A percentile compares a stretch with the other conserved stretches of the same genome.
Evolutionary conservation across 2,797 vertebrate genomes (phyloP).

Genomic region (Urocyon cinereoargenteus): DNA sequence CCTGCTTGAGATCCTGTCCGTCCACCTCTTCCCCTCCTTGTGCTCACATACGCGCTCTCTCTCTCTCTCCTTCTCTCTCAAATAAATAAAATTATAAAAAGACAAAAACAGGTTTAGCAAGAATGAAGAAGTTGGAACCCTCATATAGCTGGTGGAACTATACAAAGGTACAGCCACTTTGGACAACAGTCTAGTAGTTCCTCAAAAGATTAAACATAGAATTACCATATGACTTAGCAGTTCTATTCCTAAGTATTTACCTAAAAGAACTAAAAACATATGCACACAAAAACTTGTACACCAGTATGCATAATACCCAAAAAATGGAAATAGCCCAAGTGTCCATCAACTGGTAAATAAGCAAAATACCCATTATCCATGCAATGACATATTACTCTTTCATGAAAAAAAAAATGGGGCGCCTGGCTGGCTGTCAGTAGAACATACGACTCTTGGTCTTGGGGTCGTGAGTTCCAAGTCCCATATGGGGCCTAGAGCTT

Average conservation of each 20-base stretch:
- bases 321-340: not conserved
- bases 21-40: not conserved
- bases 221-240: not conserved
- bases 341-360: not conserved
- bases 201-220: not conserved
- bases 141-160: not conserved
- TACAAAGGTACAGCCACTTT: not conserved
- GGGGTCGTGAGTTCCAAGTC: not conserved
- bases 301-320: not conserved
- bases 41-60: not conserved
- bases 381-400: not conserved
- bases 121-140: not conserved
- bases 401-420: not conserved
- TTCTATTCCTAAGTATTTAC: not conserved
- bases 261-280: conserved; percentile 39
- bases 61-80: not conserved
- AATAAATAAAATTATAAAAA: not conserved
- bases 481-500: not conserved
- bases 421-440: not conserved
- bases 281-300: not conserved
- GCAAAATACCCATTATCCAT: not conserved
- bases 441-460: not conserved
- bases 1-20: not conserved
- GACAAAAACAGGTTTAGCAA: not conserved
- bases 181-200: not conserved